phyloP scores from a whole-genome alignment of 1,140 invertebrate species.

The Drosophila burlai region DNA sequence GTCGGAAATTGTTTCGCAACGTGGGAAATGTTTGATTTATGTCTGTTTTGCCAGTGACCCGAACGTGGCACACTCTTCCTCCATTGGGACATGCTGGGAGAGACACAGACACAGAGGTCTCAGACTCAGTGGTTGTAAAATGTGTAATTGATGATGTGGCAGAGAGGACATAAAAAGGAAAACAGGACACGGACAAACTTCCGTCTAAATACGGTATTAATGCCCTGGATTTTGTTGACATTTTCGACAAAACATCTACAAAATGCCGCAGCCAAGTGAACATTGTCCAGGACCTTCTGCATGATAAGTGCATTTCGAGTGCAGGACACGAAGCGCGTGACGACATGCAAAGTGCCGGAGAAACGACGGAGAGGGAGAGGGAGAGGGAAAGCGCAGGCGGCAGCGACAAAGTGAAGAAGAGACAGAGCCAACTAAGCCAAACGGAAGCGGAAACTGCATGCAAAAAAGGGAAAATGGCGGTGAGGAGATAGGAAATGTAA shows the following conservation, averaged over 20 bases:
- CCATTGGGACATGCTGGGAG: not conserved
- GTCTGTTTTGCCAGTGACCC: conserved; percentile 72
- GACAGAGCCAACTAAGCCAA: conserved; percentile 64
- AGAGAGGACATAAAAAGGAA: conserved; percentile 67
- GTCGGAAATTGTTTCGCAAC: conserved; percentile 82
- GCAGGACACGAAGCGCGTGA: conserved; percentile 75
- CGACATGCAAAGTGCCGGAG: conserved; percentile 69
- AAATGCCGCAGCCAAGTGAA: conserved; percentile 51
- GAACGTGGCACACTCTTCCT: conserved; percentile 26
- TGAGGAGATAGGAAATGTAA: conserved; percentile 54
- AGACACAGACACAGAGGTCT: not conserved
- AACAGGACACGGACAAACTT: conserved; percentile 22
- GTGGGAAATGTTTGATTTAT: conserved; percentile 84
- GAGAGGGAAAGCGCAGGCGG: not conserved
- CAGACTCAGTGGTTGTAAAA: conserved; percentile 70
- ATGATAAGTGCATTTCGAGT: conserved; percentile 77
- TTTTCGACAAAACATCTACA: conserved; percentile 81
- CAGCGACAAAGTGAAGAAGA: not conserved
- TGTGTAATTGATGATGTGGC: conserved; percentile 83
- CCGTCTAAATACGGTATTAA: conserved; percentile 53
- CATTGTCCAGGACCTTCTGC: conserved; percentile 44
- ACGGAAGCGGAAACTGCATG: conserved; percentile 77
- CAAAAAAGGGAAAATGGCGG: conserved; percentile 36
- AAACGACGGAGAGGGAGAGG: conserved; percentile 1
- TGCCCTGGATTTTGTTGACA: conserved; percentile 72